Conservation (phyloP, 2,888 invertebrate genomes). For the Nebria salina region DNA sequence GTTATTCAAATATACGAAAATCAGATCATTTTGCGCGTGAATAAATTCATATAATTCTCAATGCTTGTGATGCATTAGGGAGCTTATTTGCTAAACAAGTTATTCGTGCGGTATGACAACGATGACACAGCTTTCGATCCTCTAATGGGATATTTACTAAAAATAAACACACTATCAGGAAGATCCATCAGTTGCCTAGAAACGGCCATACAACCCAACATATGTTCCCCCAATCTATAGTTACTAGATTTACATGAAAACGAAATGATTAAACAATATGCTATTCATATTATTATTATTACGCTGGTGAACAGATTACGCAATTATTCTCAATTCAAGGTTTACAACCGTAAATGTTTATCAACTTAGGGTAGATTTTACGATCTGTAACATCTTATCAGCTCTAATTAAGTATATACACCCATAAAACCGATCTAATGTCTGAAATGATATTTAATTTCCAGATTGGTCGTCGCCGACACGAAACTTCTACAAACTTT, state of each 20-base stretch:
- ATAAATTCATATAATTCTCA: neutral
- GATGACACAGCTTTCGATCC: no score
- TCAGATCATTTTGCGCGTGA: neutral
- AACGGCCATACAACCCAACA: conserved; percentile 4
- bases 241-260: neutral
- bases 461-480: neutral
- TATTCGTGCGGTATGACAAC: no score
- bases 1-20: neutral
- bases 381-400: neutral
- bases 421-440: neutral
- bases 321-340: no score
- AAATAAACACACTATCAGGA: conserved; percentile 20
- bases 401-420: neutral
- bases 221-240: neutral
- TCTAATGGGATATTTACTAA: conserved; percentile 15
- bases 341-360: no score
- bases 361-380: neutral
- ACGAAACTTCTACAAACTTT: neutral
- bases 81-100: no score
- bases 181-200: conserved; percentile 11
- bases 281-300: no score
- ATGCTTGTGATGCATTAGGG: neutral
- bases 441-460: neutral
- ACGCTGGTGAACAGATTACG: no score
- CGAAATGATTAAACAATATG: no score